Base-by-base conservation (phyloP, 2,113 vertebrate genomes). In the Brachirus orientalis region DNA sequence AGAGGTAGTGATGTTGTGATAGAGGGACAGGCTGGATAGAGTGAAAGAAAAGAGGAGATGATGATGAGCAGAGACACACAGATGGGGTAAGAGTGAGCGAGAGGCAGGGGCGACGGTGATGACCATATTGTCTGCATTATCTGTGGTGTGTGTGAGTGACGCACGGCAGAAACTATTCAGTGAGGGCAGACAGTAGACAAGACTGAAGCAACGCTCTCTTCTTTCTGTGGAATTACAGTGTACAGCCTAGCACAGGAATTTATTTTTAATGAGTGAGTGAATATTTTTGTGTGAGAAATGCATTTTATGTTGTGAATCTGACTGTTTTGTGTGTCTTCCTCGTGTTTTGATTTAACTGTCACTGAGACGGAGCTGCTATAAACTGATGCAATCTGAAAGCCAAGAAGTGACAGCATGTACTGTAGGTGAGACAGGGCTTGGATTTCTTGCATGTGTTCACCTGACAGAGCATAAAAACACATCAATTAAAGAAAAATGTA, bases 111-210 rank as follows among this genome's bases (percentile, higher is more conserved):
- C n/a, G 3, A 5, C 7, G 11, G 53, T 59, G 36, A 62, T 59
- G 53, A 13, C 69, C 62, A 80, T 54, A 50, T 65, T 78, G 72
- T 67, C 63, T 73, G 63, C 57, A 63, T 77, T 71, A 77, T 63
- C 28, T 46, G 60, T 10, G 33, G 52, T n/a, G 46, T 22, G 54
- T 63, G 69, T 61, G 33, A 46, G 28, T 63, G 63, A 68, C 12
- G 56, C 61, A 74, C 17, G 57, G 58, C 50, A 82, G 54, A 68
- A 72, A 36, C 50, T 48, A 65, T 69, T 62, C 47, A 63, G 18
- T 6, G 37, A 37, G 45, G 41, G n/a, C 28, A 6, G 45, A 51
- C 33, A 8, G 37, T 9, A 22, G 55, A 48, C 19, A 13, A 14
- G 19, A 65, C 46, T 20, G 41, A 52, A 56, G 60, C 54, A 46